Base-by-base conservation (phyloP, 2,888 invertebrate species). In the Sesia apiformis region DNA sequence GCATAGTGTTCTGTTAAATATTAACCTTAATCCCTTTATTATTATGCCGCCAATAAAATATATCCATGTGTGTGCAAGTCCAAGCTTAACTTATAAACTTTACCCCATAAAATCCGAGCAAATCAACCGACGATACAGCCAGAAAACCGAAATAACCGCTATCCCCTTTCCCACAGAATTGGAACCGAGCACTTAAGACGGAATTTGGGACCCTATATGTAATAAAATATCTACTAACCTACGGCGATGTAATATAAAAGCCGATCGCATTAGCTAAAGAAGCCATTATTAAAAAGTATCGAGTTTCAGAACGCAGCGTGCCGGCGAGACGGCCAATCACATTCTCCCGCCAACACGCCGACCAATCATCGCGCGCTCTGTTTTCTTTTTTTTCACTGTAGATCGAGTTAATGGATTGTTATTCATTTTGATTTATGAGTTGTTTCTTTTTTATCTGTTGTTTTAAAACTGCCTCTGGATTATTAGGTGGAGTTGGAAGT, bases 241-340 rank as follows among this genome's bases (percentile, higher is more conserved):
- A 76, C 73, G 70, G 68, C 72, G 74, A 76, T 78, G 78, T 81
- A 78, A 82, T 84, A 84, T 83, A 84, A 81, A 79, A 80, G 79
- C 73, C 80, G 84, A 84, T 86, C 88, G 82, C 85, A 89, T 89
- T 88, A 89, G 80, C 84, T 75, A 81, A 84, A 87, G 84, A 78
- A 87, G 83, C 89, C 87, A 88, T 89, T 88, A 88, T 88, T 88
- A 88, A 89, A 89, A 89, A 88, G 87, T 89, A 89, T 89, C 89
- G 76, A 75, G 77, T 89, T 88, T 81, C 88, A 56, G 78, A 85
- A 82, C 85, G 84, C 76, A 76, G 64, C 73, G 75, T 73, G 74
- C 63, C 66, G 65, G 65, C 65, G 64, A 69, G 62, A 56, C 68
- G 68, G 60, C 88, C 87, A 88, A 88, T 88, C 67, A 67, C 66